Base-by-base conservation (phyloP, 1,140 invertebrate species). In the Galendromus occidentalis region DNA sequence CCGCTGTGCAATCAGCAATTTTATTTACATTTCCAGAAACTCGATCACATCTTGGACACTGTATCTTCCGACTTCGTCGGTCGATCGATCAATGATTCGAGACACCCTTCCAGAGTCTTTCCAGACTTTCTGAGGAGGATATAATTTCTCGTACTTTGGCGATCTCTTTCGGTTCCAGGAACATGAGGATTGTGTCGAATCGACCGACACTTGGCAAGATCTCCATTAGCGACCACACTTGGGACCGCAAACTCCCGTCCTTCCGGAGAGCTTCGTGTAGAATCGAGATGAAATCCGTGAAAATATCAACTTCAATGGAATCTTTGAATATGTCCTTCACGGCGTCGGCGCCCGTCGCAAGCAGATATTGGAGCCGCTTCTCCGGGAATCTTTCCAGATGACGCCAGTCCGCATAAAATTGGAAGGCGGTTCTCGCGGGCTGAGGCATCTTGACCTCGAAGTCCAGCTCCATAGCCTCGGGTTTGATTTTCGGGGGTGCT, bases 401-500 rank as follows among this genome's bases (percentile, higher is more conserved):
- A 69, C 72, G 76, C 74, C 76, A 74, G 77, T 80, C 74, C 74
- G 44, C 66, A 68, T 72, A 71, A 72, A 79, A 75, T 70, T 78
- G 73, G 64, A 67, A 72, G 14, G 71, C 75, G 64, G 71, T 72
- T 44, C 64, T 70, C 66, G 75, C 74, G 42, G 59, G 63, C 47
- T 65, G 65, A n/a, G 67, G 68, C 2, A 68, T 55, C 20, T 7
- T 39, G 65, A 39, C 51, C 42, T 42, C 66, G 20, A 66, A 42
- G 30, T 42, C 75, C 33, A 87, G 71, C 71, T 85, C 81, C 41
- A 69, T 72, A 70, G 75, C 76, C 2, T 82, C 80, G 67, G 80
- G 79, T 66, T 77, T 14, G 33, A 6, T 39, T 4, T 39, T 4
- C 4, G 33, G 9, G 4, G 4, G 45, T 14, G 4, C 5, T 47